phyloP scores from a whole-genome alignment of 2,888 invertebrate genomes.

The Odontocolon sp. region DNA sequence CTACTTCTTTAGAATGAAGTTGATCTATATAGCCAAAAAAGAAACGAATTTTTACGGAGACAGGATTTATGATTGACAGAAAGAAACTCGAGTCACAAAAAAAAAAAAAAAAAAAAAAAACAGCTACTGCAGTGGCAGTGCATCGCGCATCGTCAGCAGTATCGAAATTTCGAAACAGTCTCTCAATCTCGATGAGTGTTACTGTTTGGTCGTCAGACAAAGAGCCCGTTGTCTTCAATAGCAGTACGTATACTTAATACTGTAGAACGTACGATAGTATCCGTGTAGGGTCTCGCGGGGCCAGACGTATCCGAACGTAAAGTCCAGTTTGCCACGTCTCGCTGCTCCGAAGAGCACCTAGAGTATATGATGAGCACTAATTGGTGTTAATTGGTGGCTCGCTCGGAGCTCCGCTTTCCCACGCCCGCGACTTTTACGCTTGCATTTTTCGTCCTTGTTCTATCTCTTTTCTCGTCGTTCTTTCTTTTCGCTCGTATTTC shows the following conservation, averaged over 20 bases:
- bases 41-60: constrained; percentile 28
- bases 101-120: too few relatives aligned
- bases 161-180: constrained; percentile 44
- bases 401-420: constrained; percentile 77
- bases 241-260: constrained; percentile 15
- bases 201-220: too few relatives aligned
- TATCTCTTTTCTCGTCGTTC: constrained; percentile 12
- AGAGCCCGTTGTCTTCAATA: constrained; percentile 43
- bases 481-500: constrained; percentile 1
- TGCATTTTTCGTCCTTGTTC: constrained; percentile 66
- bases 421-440: constrained; percentile 79
- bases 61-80: constrained; percentile 38
- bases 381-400: constrained; percentile 81
- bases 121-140: neutral
- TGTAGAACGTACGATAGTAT: constrained; percentile 7
- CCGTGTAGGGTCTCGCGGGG: constrained; percentile 41
- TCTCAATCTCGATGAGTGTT: neutral
- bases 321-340: constrained; percentile 52
- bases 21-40: too few relatives aligned
- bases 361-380: constrained; percentile 79
- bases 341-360: constrained; percentile 70
- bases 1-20: too few relatives aligned
- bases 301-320: constrained; percentile 54
- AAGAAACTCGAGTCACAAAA: neutral
- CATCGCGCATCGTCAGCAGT: neutral